These are phyloP conservation scores for Parotia lawesii DNA, from an alignment of 2,113 vertebrate genomes.

Conservation along the genomic window DNA sequence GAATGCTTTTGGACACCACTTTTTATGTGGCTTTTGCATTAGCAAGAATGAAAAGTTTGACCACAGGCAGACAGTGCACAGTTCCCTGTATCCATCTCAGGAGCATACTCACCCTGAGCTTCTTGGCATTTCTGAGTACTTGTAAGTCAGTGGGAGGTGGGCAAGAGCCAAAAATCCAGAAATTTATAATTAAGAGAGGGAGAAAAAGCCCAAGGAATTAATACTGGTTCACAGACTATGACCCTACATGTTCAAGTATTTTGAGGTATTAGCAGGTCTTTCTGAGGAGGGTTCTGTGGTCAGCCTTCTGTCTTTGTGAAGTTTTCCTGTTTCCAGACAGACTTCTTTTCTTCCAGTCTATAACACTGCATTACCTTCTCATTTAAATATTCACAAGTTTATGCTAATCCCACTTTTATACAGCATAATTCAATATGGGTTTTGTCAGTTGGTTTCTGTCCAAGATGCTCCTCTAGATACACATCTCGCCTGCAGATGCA, in stretches of 20 bases:
- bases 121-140: neutral
- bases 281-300: neutral
- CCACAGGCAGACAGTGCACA: neutral
- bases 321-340: neutral
- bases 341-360: neutral
- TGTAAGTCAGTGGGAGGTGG: neutral
- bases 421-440: neutral
- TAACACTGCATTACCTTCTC: neutral
- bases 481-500: neutral
- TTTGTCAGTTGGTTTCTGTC: neutral
- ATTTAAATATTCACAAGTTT: neutral
- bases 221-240: slow-evolving; percentile 6
- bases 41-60: neutral
- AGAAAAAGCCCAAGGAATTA: slow-evolving; percentile 2
- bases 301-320: neutral
- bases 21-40: neutral
- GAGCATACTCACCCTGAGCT: neutral
- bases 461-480: neutral
- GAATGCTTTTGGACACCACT: neutral
- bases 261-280: neutral
- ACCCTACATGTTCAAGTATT: slow-evolving; percentile 2
- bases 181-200: slow-evolving; percentile 2
- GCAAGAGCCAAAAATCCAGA: slow-evolving; percentile 21
- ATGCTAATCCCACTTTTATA: neutral
- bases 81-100: neutral